Base-by-base conservation (phyloP, 2,888 invertebrate species). In the Aleiodes alternator region DNA sequence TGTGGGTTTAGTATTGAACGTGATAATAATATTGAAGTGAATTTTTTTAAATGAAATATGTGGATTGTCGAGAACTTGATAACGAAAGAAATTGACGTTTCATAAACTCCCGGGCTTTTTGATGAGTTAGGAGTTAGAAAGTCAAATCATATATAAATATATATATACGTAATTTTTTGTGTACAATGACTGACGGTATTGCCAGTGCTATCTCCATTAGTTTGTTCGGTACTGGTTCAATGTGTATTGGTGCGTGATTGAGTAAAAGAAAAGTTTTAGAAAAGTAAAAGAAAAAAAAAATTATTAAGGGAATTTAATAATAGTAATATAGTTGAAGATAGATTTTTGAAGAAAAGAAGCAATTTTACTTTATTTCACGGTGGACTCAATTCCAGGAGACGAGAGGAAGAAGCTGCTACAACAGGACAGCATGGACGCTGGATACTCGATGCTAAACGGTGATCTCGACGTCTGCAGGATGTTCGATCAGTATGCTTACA, bases 401-500 rank as follows among this genome's bases (percentile, higher is more conserved):
- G 87, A 87, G 76, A 88, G 86, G 82, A 88, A 87, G 80, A 82
- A 84, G 76, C 81, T 84, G 78, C 91, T 91, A 53, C 61, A 91
- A 53, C 61, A 59, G 51, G 74, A 56, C 66, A 66, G 90, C 90
- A 92, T 92, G 92, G 93, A 93, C 90, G 92, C 92, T 84, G 92
- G 92, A 85, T 93, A 93, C 88, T 92, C 92, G 90, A 91, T 92
- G 88, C 92, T 92, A 83, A 91, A 90, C 87, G 91, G 90, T 89
- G 92, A 92, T 88, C 88, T 90, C 81, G 91, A 91, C 81, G 92
- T 92, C 84, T 92, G 92, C 91, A 91, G 92, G 88, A 93, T 93
- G 93, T 93, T 93, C 87, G 93, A 93, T 88, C 93, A 93, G 90
- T 93, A 92, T 88, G 90, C 92, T 82, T 92, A 93, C 89, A 93